Evolutionary conservation across 2,797 vertebrate species (phyloP).

Genomic region (Manis pentadactyla): DNA sequence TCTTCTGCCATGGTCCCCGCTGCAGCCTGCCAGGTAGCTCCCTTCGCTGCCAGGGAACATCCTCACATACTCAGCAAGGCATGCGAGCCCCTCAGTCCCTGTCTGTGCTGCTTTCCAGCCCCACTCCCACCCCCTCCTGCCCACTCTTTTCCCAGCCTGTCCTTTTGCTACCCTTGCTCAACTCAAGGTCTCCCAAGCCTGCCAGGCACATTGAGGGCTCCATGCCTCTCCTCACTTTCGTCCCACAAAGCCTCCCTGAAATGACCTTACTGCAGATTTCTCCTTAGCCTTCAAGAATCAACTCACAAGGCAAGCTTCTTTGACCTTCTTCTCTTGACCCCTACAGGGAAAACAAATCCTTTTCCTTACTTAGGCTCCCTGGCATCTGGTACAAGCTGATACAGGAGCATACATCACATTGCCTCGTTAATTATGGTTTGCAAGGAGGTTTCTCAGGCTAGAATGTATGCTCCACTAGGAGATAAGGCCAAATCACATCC

Average conservation of each 20-base stretch:
- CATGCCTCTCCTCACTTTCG: background rate
- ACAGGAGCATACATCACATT: background rate
- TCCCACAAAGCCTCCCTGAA: background rate
- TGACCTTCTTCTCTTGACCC: constrained; percentile 38
- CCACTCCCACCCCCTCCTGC: background rate
- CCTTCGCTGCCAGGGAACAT: background rate
- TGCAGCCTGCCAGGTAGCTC: background rate
- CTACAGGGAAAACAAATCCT: background rate
- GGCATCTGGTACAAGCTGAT: background rate
- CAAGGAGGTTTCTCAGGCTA: background rate
- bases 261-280: background rate
- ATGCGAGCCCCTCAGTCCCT: background rate
- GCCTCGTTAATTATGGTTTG: background rate
- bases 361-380: constrained; percentile 25
- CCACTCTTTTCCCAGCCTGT: background rate
- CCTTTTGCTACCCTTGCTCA: background rate
- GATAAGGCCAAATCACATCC: background rate
- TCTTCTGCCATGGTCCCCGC: background rate
- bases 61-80: background rate
- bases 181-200: background rate
- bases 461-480: background rate
- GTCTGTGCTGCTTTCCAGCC: background rate
- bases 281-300: constrained; percentile 25
- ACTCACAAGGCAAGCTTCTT: constrained; percentile 26
- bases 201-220: background rate